Conservation (phyloP, 2,888 invertebrate genomes). For the Epistrophe grossulariae region DNA sequence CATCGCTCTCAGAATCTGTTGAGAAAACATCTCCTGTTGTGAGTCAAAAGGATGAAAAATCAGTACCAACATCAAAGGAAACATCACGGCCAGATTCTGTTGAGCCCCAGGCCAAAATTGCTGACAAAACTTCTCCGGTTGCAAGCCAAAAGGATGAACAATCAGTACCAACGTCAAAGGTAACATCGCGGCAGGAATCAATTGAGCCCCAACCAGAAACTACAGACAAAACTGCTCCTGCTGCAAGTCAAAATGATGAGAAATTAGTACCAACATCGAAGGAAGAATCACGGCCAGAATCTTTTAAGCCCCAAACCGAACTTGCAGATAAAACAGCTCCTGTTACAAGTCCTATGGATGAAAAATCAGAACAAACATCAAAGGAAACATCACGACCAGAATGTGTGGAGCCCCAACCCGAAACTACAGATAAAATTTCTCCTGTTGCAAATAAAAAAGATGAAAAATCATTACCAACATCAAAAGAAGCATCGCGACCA, state of each 20-base stretch:
- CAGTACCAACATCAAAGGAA: conserved; percentile 72
- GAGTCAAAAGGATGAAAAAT: conserved; percentile 49
- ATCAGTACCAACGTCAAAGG: background rate
- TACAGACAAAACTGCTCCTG: background rate
- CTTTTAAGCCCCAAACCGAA: background rate
- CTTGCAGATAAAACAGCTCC: conserved; percentile 34
- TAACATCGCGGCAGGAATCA: background rate
- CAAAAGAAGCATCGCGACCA: background rate
- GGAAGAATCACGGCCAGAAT: too few relatives aligned
- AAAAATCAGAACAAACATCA: conserved; percentile 62
- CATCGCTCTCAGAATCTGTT: conserved; percentile 53
- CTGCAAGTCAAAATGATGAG: too few relatives aligned
- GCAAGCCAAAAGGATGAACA: background rate
- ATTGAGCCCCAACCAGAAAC: background rate
- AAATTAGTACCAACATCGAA: too few relatives aligned
- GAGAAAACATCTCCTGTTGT: background rate
- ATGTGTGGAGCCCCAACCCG: conserved; percentile 10
- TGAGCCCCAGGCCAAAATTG: conserved; percentile 1
- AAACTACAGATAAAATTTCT: too few relatives aligned
- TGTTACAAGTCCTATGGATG: conserved; percentile 20
- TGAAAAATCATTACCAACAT: too few relatives aligned
- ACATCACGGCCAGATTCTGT: conserved; percentile 65
- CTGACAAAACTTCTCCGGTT: background rate
- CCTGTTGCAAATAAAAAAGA: too few relatives aligned
- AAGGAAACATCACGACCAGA: conserved; percentile 63